Conservation (phyloP, 2,797 vertebrate genomes). For the Nasua narica region DNA sequence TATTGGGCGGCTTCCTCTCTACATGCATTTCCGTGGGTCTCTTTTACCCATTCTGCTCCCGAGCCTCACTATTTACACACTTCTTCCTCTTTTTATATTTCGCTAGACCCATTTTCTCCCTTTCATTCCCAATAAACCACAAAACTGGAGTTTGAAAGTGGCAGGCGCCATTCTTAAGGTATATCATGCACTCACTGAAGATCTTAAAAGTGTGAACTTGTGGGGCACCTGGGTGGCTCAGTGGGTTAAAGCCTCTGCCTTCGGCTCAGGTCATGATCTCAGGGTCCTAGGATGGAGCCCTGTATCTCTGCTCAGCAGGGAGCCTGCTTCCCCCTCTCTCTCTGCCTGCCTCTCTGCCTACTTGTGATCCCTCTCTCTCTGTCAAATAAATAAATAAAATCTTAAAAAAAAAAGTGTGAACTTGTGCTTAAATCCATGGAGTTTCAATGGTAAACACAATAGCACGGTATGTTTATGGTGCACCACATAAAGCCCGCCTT, state of each 20-base stretch:
- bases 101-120: background rate
- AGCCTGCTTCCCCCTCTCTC: too few relatives aligned
- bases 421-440: background rate
- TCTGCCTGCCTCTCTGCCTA: too few relatives aligned
- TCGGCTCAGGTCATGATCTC: too few relatives aligned
- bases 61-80: background rate
- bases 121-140: background rate
- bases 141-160: background rate
- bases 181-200: background rate
- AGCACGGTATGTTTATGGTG: background rate
- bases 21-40: background rate
- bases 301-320: too few relatives aligned
- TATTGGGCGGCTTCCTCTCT: background rate
- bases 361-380: too few relatives aligned
- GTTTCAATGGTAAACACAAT: background rate
- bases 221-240: too few relatives aligned
- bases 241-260: too few relatives aligned
- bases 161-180: background rate
- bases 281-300: too few relatives aligned
- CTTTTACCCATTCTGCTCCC: background rate
- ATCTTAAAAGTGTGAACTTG: background rate
- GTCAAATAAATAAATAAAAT: too few relatives aligned
- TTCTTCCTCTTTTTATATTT: background rate
- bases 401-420: too few relatives aligned
- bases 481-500: background rate